phyloP scores from a whole-genome alignment of 2,888 invertebrate species.

The Trissolcus brochymenae region DNA sequence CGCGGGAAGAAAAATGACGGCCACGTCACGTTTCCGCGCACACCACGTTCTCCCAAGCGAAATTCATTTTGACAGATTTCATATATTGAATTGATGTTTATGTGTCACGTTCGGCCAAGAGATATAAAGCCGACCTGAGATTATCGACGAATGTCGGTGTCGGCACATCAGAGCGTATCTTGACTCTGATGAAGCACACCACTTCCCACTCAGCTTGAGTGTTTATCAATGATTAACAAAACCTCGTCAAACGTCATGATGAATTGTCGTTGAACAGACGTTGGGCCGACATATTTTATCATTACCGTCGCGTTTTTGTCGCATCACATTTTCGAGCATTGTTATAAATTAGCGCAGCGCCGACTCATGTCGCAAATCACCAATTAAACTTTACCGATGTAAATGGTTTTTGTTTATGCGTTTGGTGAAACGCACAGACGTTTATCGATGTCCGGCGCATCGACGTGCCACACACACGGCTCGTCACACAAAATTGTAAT shows the following conservation, averaged over 20 bases:
- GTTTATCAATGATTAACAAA: slow-evolving; percentile 7
- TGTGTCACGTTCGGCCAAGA: slow-evolving; percentile 70
- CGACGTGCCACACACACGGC: slow-evolving; percentile 62
- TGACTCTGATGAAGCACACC: neutral
- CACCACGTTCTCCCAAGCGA: slow-evolving; percentile 65
- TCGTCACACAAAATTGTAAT: slow-evolving; percentile 63
- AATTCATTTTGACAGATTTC: slow-evolving; percentile 76
- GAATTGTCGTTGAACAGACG: slow-evolving; percentile 5
- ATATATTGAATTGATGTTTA: slow-evolving; percentile 76
- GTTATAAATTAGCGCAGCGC: slow-evolving; percentile 50
- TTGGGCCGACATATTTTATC: slow-evolving; percentile 28
- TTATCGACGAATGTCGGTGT: slow-evolving; percentile 53
- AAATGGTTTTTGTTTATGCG: slow-evolving; percentile 74
- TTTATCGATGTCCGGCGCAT: slow-evolving; percentile 73
- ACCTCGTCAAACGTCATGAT: slow-evolving; percentile 17
- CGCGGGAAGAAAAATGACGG: slow-evolving; percentile 73
- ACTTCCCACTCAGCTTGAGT: neutral
- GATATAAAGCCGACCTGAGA: slow-evolving; percentile 67
- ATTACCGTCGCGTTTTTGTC: slow-evolving; percentile 34
- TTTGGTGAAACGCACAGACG: slow-evolving; percentile 68
- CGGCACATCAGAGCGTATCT: slow-evolving; percentile 18
- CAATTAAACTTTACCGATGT: slow-evolving; percentile 70
- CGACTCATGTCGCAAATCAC: slow-evolving; percentile 68
- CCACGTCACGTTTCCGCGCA: slow-evolving; percentile 62
- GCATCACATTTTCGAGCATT: slow-evolving; percentile 38